phyloP scores from a whole-genome alignment of 2,797 vertebrate genomes.

The Centropyge bicolor region DNA sequence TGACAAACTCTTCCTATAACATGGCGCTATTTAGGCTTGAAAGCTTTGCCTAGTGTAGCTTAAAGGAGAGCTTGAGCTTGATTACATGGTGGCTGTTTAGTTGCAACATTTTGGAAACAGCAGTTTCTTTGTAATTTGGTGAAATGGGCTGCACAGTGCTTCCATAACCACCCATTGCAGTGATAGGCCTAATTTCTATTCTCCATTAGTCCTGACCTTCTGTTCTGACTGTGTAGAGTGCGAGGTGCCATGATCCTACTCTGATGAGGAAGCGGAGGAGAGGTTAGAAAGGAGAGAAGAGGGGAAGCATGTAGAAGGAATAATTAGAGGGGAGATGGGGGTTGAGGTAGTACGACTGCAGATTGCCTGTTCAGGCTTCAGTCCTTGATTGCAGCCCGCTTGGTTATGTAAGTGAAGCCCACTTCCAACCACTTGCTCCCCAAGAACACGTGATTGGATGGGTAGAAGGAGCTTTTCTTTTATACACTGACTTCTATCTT shows the following conservation, averaged over 20 bases:
- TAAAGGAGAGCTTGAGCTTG: neutral
- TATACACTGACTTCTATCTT: conserved; percentile 20
- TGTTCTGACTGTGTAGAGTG: conserved; percentile 4
- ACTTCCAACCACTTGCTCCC: conserved; percentile 40
- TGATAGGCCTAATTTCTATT: conserved; percentile 23
- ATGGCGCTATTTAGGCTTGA: neutral
- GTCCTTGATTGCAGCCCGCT: conserved; percentile 66
- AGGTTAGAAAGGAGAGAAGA: conserved; percentile 18
- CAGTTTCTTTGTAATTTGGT: neutral
- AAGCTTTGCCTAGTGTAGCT: neutral
- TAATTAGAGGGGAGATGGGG: conserved; percentile 54
- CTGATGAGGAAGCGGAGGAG: conserved; percentile 36
- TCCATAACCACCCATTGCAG: neutral
- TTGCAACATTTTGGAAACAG: neutral
- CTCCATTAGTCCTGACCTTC: conserved; percentile 29
- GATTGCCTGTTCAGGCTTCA: conserved; percentile 44
- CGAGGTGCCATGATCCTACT: conserved; percentile 33
- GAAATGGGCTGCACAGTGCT: neutral
- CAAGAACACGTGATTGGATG: conserved; percentile 49
- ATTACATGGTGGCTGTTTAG: neutral
- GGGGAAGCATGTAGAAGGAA: conserved; percentile 26
- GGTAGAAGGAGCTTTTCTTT: conserved; percentile 37
- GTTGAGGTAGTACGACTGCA: conserved; percentile 43
- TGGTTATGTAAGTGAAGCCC: conserved; percentile 37
- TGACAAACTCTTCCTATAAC: neutral